A percentile compares a stretch with the other conserved stretches of the same genome.
Evolutionary conservation across 2,113 vertebrate genomes (phyloP).

Genomic region (Burhinus oedicnemus): DNA sequence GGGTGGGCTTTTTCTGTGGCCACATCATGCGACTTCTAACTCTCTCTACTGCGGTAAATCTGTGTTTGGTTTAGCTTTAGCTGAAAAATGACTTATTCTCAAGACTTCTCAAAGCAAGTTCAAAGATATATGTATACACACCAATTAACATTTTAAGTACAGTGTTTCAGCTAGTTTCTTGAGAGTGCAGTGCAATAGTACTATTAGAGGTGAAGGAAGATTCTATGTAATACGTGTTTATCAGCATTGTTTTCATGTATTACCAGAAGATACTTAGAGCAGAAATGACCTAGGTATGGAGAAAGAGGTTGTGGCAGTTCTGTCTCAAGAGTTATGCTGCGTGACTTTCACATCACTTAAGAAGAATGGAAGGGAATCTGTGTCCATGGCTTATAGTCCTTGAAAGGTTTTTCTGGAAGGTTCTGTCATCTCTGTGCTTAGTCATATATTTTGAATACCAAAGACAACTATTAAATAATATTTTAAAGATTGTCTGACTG

Average conservation of each 20-base stretch:
- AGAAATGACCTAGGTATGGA: not conserved
- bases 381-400: not conserved
- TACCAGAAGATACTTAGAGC: not conserved
- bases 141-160: not conserved
- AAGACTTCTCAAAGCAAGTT: not conserved
- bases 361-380: not conserved
- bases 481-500: not conserved
- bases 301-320: not conserved
- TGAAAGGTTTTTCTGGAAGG: not conserved
- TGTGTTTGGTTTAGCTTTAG: not conserved
- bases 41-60: not conserved
- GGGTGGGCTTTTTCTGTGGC: not conserved
- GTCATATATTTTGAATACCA: not conserved
- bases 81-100: not conserved
- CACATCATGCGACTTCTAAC: not conserved
- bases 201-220: not conserved
- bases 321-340: not conserved
- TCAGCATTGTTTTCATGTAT: accelerated
- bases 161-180: not conserved
- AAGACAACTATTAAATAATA: not conserved
- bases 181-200: not conserved
- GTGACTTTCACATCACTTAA: not conserved
- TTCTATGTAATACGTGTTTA: not conserved
- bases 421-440: not conserved
- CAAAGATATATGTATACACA: not conserved